phyloP scores from a whole-genome alignment of 2,888 invertebrate genomes.

The Sinelater perroti region DNA sequence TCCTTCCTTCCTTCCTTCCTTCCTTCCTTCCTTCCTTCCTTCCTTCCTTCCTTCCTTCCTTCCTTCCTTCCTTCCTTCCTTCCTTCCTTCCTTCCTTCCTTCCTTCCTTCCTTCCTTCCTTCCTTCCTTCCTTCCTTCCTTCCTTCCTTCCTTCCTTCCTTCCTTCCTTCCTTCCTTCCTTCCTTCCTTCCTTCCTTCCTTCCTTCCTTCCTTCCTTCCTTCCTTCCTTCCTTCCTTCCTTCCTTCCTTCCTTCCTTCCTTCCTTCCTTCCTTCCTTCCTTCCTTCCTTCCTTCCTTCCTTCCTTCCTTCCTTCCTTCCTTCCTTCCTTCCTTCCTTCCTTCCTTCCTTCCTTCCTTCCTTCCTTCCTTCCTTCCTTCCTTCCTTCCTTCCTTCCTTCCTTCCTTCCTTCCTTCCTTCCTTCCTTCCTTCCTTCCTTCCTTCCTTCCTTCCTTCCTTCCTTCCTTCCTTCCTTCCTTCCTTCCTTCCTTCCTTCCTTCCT shows the following conservation, averaged over 20 bases:
- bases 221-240: conserved; percentile 19
- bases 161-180: conserved; percentile 17
- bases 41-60: conserved; percentile 22
- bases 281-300: conserved; percentile 18
- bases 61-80: conserved; percentile 23
- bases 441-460: conserved; percentile 20
- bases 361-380: conserved; percentile 23
- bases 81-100: conserved; percentile 23
- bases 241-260: conserved; percentile 20
- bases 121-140: conserved; percentile 19
- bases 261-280: conserved; percentile 17
- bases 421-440: conserved; percentile 20
- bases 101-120: conserved; percentile 22
- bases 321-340: conserved; percentile 21
- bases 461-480: conserved; percentile 21
- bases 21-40: conserved; percentile 21
- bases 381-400: conserved; percentile 20
- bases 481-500: conserved; percentile 21
- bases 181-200: conserved; percentile 17
- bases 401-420: conserved; percentile 21
- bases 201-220: conserved; percentile 21
- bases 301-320: conserved; percentile 22
- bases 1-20: conserved; percentile 20
- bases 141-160: conserved; percentile 19
- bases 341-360: conserved; percentile 21